Evolutionary conservation across 2,113 vertebrate species (phyloP).

Genomic region (Nestor notabilis): DNA sequence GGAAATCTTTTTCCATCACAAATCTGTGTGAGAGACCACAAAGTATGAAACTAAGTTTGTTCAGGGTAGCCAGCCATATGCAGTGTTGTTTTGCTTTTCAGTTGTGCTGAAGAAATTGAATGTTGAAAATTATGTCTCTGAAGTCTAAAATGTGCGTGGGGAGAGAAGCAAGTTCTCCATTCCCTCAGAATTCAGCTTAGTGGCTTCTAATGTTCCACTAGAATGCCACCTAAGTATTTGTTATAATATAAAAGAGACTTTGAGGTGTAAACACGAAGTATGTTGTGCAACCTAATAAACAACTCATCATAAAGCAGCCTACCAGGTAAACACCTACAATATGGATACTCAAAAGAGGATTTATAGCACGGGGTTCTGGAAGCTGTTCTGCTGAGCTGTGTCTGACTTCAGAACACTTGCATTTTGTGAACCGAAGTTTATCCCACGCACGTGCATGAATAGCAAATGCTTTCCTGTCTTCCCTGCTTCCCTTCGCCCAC

Average conservation of each 20-base stretch:
- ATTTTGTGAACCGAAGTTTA: neutral
- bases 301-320: neutral
- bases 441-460: fast-evolving
- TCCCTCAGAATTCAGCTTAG: neutral
- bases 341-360: neutral
- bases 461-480: neutral
- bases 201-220: neutral
- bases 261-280: neutral
- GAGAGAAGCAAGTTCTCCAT: neutral
- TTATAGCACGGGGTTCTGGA: fast-evolving
- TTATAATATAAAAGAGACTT: neutral
- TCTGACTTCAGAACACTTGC: neutral
- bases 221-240: neutral
- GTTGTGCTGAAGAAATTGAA: neutral
- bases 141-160: neutral
- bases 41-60: neutral
- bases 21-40: neutral
- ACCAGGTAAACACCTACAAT: neutral
- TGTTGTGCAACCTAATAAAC: neutral
- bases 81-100: neutral
- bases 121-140: neutral
- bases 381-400: neutral
- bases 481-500: neutral
- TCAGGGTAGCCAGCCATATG: neutral
- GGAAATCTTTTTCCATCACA: neutral